These are phyloP conservation scores for Arremon brunneinucha DNA, from an alignment of 2,797 vertebrate genomes.

Conservation along the genomic window DNA sequence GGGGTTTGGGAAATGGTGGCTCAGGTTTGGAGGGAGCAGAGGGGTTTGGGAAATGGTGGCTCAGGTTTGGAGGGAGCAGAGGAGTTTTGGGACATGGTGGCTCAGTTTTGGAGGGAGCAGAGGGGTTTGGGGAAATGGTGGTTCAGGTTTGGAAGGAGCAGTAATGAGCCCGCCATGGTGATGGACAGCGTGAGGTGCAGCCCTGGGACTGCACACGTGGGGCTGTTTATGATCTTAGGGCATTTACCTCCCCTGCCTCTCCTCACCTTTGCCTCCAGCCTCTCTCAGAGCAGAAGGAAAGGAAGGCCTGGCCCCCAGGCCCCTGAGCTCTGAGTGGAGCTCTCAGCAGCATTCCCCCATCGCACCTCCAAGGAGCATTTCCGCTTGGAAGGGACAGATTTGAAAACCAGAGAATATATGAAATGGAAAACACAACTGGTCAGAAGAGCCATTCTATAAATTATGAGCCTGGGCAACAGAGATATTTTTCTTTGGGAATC, in stretches of 20 bases:
- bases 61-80: not conserved
- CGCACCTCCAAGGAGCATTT: not conserved
- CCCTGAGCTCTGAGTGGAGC: slow-evolving; percentile 18
- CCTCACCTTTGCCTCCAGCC: slow-evolving; percentile 10
- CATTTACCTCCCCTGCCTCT: not conserved
- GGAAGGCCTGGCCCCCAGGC: not conserved
- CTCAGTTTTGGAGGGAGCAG: not conserved
- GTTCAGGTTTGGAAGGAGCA: not conserved
- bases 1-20: not conserved
- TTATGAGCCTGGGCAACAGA: slow-evolving; percentile 61
- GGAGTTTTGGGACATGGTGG: not conserved
- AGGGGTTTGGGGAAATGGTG: not conserved
- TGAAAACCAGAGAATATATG: slow-evolving; percentile 64
- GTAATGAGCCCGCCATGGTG: not conserved
- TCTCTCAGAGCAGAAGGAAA: not conserved
- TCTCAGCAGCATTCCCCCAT: slow-evolving; percentile 20
- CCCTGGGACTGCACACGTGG: fast-evolving
- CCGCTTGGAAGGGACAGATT: slow-evolving; percentile 11
- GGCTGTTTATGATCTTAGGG: not conserved
- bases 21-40: not conserved
- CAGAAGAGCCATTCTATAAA: slow-evolving; percentile 58
- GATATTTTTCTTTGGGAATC: slow-evolving; percentile 73
- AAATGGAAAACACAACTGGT: slow-evolving; percentile 61
- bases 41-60: not conserved
- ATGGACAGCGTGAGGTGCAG: not conserved